Evolutionary conservation across 1,140 invertebrate genomes (phyloP).

Genomic region (Penaeus japonicus): DNA sequence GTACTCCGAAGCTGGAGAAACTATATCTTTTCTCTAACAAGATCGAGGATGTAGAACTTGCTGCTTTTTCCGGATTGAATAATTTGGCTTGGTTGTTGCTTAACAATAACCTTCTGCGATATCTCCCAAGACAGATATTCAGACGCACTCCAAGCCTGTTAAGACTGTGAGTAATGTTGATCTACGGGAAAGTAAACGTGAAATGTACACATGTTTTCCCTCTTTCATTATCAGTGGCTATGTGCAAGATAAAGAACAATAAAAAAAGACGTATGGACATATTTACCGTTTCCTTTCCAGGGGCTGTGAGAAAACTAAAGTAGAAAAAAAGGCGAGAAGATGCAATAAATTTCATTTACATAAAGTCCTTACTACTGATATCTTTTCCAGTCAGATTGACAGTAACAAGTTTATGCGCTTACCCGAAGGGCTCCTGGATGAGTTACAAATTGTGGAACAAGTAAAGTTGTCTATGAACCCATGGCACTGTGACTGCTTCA

Average conservation of each 20-base stretch:
- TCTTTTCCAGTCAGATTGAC: conserved; percentile 77
- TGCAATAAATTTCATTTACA: too few relatives aligned
- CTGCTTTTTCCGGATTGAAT: conserved; percentile 68
- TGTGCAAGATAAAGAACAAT: too few relatives aligned
- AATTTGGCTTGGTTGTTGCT: conserved; percentile 71
- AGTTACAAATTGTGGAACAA: conserved; percentile 72
- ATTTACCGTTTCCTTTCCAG: background rate
- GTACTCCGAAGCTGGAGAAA: conserved; percentile 66
- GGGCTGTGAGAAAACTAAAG: background rate
- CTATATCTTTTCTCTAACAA: conserved; percentile 72
- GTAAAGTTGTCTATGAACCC: conserved; percentile 83
- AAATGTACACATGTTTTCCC: too few relatives aligned
- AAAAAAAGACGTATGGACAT: too few relatives aligned
- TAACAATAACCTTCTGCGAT: conserved; percentile 71
- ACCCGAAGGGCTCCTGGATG: conserved; percentile 75
- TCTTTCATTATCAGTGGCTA: too few relatives aligned
- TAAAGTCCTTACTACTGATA: background rate
- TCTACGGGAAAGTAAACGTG: too few relatives aligned
- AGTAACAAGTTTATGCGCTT: conserved; percentile 79
- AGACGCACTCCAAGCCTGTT: conserved; percentile 65
- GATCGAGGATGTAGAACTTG: conserved; percentile 67
- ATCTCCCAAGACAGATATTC: conserved; percentile 68
- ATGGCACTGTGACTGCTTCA: conserved; percentile 86
- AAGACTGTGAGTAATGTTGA: conserved; percentile 65
- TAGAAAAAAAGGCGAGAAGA: background rate